Percentiles rank a stretch among this genome's conserved stretches.
These are phyloP conservation scores for Hylaea fasciaria DNA, from an alignment of 2,888 invertebrate genomes.

Conservation along the genomic window DNA sequence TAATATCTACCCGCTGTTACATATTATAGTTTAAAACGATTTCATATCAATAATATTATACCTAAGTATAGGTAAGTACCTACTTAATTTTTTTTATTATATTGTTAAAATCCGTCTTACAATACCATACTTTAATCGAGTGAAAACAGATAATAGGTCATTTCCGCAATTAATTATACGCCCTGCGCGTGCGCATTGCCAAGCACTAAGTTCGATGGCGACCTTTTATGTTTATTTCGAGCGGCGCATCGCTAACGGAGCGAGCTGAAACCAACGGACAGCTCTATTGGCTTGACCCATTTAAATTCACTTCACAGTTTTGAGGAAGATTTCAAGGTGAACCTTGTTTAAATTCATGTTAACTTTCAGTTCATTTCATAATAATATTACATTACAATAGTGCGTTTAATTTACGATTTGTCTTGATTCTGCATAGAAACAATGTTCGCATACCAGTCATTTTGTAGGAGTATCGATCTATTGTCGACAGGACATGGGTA, in stretches of 20 bases:
- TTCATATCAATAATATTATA: not conserved
- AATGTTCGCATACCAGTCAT: not conserved
- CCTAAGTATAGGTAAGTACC: too few relatives aligned
- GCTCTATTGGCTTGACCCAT: constrained; percentile 69
- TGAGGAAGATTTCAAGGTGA: constrained; percentile 45
- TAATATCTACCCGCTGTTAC: too few relatives aligned
- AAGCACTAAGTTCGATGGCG: constrained; percentile 67
- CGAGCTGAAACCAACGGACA: constrained; percentile 60
- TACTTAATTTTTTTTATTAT: too few relatives aligned
- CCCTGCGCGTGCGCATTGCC: constrained; percentile 60
- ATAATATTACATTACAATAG: constrained; percentile 26
- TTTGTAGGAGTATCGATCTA: too few relatives aligned
- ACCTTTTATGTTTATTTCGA: constrained; percentile 79
- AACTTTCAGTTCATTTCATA: constrained; percentile 29
- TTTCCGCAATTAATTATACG: constrained; percentile 75
- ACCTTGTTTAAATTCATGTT: constrained; percentile 36
- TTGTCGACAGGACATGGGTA: too few relatives aligned
- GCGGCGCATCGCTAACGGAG: constrained; percentile 60
- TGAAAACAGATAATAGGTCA: constrained; percentile 58
- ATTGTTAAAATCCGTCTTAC: constrained; percentile 26
- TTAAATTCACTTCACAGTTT: constrained; percentile 55
- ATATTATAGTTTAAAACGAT: not conserved
- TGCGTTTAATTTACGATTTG: constrained; percentile 10
- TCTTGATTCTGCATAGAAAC: not conserved
- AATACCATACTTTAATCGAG: constrained; percentile 40